A percentile compares a stretch with the other conserved stretches of the same genome.
phyloP scores from a whole-genome alignment of 1,140 invertebrate species.

The Danaus melanippus region DNA sequence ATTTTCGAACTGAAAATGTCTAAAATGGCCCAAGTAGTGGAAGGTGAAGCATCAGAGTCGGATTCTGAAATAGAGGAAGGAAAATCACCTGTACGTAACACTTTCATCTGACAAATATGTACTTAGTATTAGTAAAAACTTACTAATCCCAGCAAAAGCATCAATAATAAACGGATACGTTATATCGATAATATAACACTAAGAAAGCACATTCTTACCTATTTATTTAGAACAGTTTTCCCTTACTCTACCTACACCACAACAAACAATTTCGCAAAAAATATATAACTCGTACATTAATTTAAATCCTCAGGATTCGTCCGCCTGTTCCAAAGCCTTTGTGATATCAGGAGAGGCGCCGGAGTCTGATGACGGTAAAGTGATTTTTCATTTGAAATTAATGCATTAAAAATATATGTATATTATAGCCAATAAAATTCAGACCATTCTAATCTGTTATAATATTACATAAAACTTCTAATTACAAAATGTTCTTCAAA shows the following conservation, averaged over 20 bases:
- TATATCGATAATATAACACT: too few species aligned
- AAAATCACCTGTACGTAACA: slow-evolving; percentile 43
- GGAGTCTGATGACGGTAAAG: slow-evolving; percentile 58
- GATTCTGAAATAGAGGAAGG: slow-evolving; percentile 58
- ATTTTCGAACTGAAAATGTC: slow-evolving; percentile 5
- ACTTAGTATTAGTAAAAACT: too few species aligned
- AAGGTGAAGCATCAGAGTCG: slow-evolving; percentile 60
- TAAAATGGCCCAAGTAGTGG: slow-evolving; percentile 42
- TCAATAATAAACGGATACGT: too few species aligned
- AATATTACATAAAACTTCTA: too few species aligned
- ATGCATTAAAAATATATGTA: too few species aligned
- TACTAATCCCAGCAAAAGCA: too few species aligned
- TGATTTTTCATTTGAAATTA: too few species aligned
- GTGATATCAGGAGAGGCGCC: slow-evolving; percentile 57
- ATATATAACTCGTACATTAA: neutral
- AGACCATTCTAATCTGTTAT: too few species aligned
- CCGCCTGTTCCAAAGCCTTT: slow-evolving; percentile 31
- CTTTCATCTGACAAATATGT: too few species aligned
- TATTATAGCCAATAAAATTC: too few species aligned
- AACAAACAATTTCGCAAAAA: neutral
- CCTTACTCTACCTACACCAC: neutral
- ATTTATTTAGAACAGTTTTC: slow-evolving; percentile 4
- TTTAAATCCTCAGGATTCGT: slow-evolving; percentile 28
- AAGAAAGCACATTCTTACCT: neutral
- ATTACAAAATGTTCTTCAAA: too few species aligned